phyloP scores from a whole-genome alignment of 2,113 vertebrate genomes.

The Mystacornis crossleyi region DNA sequence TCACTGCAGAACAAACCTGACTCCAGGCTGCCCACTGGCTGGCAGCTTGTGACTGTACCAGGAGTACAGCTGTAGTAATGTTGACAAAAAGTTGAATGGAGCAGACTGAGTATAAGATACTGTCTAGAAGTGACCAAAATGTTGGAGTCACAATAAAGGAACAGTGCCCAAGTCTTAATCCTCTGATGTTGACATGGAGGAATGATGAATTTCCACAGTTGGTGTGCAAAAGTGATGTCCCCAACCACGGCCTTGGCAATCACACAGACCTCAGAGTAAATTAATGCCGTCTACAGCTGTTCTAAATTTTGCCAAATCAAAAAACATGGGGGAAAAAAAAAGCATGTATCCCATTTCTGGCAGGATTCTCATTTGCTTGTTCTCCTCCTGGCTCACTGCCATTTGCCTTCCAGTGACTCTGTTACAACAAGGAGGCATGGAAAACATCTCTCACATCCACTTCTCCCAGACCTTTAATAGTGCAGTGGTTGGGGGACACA shows the following conservation, averaged over 20 bases:
- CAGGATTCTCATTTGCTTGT: slow-evolving; percentile 19
- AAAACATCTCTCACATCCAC: slow-evolving; percentile 40
- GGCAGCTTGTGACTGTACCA: neutral
- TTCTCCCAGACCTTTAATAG: neutral
- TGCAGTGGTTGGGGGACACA: neutral
- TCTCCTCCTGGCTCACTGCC: slow-evolving; percentile 52
- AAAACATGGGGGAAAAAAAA: neutral
- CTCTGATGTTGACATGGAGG: neutral
- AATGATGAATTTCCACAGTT: slow-evolving; percentile 44
- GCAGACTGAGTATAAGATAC: neutral
- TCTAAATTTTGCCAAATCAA: slow-evolving; percentile 42
- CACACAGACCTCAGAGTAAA: slow-evolving; percentile 34
- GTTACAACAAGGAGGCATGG: slow-evolving; percentile 28
- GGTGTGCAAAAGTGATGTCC: slow-evolving; percentile 24
- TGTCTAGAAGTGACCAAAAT: neutral
- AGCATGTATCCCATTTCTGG: slow-evolving; percentile 28
- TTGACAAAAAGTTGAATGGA: neutral
- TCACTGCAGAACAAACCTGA: neutral
- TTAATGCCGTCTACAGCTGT: slow-evolving; percentile 47
- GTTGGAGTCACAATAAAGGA: neutral
- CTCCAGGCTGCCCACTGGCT: neutral
- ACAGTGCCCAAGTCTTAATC: neutral
- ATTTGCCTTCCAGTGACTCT: slow-evolving; percentile 57
- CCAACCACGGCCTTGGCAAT: slow-evolving; percentile 12
- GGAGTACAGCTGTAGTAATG: neutral